phyloP scores from a whole-genome alignment of 2,113 vertebrate genomes.

The Lophotis ruficrista region DNA sequence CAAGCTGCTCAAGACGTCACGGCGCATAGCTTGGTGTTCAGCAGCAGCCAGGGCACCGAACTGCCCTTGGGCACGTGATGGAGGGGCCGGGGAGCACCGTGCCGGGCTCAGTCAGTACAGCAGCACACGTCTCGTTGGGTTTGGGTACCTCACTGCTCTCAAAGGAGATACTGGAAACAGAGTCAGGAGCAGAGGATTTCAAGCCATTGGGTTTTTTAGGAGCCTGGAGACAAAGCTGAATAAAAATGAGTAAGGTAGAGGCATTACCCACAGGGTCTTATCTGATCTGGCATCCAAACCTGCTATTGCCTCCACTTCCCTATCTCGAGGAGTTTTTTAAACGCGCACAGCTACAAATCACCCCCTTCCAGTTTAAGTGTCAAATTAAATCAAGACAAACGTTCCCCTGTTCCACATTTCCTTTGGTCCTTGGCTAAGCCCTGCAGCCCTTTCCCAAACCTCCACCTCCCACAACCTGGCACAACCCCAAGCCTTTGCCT shows the following conservation, averaged over 20 bases:
- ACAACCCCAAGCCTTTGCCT: conserved; percentile 47
- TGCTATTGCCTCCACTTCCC: conserved; percentile 61
- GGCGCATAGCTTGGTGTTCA: fast-evolving
- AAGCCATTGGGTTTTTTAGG: background rate
- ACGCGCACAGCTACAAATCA: conserved; percentile 47
- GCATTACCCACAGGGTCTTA: conserved; percentile 59
- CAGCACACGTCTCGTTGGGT: fast-evolving
- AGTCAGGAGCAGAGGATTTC: conserved; percentile 12
- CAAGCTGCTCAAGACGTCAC: background rate
- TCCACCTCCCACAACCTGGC: conserved; percentile 59
- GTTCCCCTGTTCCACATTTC: conserved; percentile 52
- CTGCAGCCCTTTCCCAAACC: conserved; percentile 53
- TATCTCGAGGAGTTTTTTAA: conserved; percentile 45
- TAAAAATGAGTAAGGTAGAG: conserved; percentile 57
- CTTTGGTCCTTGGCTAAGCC: conserved; percentile 59
- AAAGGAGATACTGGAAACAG: background rate
- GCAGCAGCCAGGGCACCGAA: background rate
- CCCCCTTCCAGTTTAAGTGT: conserved; percentile 52
- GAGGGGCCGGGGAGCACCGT: fast-evolving
- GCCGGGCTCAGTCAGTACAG: background rate
- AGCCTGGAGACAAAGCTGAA: conserved; percentile 18
- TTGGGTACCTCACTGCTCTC: background rate
- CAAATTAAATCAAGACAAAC: conserved; percentile 70
- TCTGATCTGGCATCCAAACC: conserved; percentile 57
- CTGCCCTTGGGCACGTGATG: fast-evolving